Conservation (phyloP, 2,888 invertebrate species). For the Lypha dubia region DNA sequence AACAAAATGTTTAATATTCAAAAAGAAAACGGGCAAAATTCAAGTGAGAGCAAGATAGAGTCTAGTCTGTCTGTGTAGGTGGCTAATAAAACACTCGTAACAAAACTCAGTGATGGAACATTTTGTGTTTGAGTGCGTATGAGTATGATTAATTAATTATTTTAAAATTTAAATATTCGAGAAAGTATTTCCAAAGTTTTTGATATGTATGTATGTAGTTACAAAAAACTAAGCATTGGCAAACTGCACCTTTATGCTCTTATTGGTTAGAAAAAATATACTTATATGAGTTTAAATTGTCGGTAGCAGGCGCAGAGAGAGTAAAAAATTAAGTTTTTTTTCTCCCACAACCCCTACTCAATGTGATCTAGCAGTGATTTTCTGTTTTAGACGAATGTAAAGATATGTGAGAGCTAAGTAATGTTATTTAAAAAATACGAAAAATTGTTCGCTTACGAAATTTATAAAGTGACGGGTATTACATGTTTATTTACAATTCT, state of each 20-base stretch:
- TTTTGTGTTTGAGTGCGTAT: slow-evolving; percentile 38
- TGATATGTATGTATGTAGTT: too few relatives aligned
- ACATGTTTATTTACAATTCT: too few relatives aligned
- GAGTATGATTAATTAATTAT: slow-evolving; percentile 40
- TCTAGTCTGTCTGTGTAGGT: slow-evolving; percentile 31
- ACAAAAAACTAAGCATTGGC: slow-evolving; percentile 14
- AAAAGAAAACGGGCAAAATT: slow-evolving; percentile 50
- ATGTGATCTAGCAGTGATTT: slow-evolving; percentile 45
- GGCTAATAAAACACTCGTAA: slow-evolving; percentile 23
- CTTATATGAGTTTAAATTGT: background rate
- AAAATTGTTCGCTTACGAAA: too few relatives aligned
- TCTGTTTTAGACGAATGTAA: background rate
- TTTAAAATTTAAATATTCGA: slow-evolving; percentile 11
- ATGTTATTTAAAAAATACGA: too few relatives aligned
- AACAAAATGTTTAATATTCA: background rate
- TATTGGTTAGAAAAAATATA: background rate
- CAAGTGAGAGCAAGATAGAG: slow-evolving; percentile 36
- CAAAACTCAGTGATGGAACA: background rate
- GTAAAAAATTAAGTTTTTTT: background rate
- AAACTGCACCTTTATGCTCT: slow-evolving; percentile 3
- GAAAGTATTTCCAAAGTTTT: slow-evolving; percentile 31
- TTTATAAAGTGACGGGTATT: too few relatives aligned
- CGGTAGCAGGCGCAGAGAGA: slow-evolving; percentile 54
- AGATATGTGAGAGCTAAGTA: too few relatives aligned
- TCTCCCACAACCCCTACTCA: slow-evolving; percentile 45